phyloP scores from a whole-genome alignment of 2,888 invertebrate species.

The Agrilus cyanescens region DNA sequence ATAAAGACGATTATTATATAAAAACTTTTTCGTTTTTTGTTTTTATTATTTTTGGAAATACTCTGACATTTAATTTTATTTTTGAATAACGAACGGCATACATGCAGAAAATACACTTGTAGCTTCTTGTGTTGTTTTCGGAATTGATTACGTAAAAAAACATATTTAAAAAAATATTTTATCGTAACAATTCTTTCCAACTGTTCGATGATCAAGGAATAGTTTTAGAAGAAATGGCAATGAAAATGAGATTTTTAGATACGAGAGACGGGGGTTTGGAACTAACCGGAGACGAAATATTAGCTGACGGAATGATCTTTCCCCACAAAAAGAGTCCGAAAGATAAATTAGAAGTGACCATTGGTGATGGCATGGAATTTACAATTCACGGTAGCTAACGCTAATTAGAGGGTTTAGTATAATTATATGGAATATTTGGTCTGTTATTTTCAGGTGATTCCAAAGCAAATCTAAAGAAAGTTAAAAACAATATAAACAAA shows the following conservation, averaged over 20 bases:
- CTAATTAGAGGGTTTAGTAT: background rate
- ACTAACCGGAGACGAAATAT: constrained; percentile 47
- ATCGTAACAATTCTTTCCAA: constrained; percentile 20
- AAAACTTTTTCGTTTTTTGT: too few species aligned
- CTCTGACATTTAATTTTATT: too few species aligned
- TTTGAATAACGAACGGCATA: too few species aligned
- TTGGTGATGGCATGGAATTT: constrained; percentile 88
- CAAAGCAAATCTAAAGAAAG: constrained; percentile 69
- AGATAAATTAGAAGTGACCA: constrained; percentile 82
- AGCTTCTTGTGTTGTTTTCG: too few species aligned
- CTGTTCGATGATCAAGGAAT: constrained; percentile 16
- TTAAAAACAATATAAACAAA: constrained; percentile 68
- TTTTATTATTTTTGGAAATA: too few species aligned
- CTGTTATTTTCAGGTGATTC: constrained; percentile 51
- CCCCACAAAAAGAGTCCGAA: constrained; percentile 77
- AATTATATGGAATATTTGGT: too few species aligned
- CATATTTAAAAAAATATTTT: too few species aligned
- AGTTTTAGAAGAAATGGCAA: constrained; percentile 8
- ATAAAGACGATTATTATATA: too few species aligned
- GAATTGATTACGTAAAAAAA: too few species aligned
- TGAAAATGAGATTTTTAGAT: constrained; percentile 28
- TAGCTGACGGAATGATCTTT: constrained; percentile 75
- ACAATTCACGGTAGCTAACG: constrained; percentile 68
- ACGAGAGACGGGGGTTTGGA: constrained; percentile 42
- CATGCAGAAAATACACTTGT: too few species aligned